These are phyloP conservation scores for Nysson spinosus DNA, from an alignment of 2,888 invertebrate genomes.

Conservation along the genomic window DNA sequence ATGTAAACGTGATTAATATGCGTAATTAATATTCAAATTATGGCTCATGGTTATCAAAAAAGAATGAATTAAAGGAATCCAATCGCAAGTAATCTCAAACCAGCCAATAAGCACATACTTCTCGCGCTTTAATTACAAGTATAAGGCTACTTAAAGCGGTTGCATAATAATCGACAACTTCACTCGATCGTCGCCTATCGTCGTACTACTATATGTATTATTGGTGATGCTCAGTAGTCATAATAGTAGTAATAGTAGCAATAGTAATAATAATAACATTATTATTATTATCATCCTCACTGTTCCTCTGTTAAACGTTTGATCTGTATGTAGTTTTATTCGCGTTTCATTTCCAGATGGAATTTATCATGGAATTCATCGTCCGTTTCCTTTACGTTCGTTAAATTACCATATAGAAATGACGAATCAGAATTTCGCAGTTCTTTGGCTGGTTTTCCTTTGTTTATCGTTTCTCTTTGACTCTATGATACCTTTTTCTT, in stretches of 20 bases:
- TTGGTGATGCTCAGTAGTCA: constrained; percentile 48
- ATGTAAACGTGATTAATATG: no score
- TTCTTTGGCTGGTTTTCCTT: no score
- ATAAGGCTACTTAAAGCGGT: constrained; percentile 62
- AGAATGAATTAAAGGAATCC: not conserved
- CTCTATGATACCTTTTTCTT: no score
- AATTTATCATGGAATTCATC: not conserved
- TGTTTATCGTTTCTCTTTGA: no score
- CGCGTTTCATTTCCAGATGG: constrained; percentile 13
- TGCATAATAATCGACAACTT: constrained; percentile 58
- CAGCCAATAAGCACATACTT: constrained; percentile 24
- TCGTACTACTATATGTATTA: constrained; percentile 39
- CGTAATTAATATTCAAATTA: no score
- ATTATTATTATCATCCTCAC: constrained; percentile 57
- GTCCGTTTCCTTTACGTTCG: not conserved
- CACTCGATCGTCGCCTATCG: constrained; percentile 29
- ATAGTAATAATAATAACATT: constrained; percentile 48
- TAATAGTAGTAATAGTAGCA: constrained; percentile 41
- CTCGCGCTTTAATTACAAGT: constrained; percentile 53
- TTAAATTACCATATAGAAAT: no score
- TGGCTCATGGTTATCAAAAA: no score
- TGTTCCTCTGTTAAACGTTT: constrained; percentile 58
- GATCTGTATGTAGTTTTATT: constrained; percentile 65
- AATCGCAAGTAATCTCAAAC: constrained; percentile 14
- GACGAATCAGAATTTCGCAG: no score